These are phyloP conservation scores for Thalassarche chlororhynchos DNA, from an alignment of 2,113 vertebrate genomes.

Conservation along the genomic window DNA sequence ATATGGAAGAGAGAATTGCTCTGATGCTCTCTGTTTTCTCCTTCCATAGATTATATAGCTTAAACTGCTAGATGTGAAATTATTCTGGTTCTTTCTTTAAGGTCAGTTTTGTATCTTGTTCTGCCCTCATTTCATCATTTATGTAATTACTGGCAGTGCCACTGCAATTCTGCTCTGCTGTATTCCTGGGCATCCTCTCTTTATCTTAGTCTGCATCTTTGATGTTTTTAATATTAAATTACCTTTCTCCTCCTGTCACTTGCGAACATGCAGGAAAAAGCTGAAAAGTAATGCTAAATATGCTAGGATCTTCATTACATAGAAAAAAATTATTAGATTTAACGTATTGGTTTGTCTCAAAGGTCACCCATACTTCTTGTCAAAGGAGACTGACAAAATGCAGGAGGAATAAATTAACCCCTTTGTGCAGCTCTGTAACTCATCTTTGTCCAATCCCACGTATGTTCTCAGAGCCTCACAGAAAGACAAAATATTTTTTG, in stretches of 20 bases:
- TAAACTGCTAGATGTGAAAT: not conserved
- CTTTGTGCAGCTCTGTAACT: conserved; percentile 42
- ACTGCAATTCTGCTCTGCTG: not conserved
- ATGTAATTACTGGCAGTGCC: not conserved
- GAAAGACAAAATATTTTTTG: conserved; percentile 16
- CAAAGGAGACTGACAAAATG: conserved; percentile 33
- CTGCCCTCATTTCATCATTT: not conserved
- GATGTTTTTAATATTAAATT: not conserved
- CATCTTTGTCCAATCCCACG: not conserved
- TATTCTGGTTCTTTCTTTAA: not conserved
- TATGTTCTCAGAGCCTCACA: not conserved
- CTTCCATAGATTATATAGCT: not conserved
- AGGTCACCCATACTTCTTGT: conserved; percentile 35
- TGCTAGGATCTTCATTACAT: not conserved
- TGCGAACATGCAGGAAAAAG: not conserved
- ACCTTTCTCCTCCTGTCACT: not conserved
- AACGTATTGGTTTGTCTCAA: conserved; percentile 24
- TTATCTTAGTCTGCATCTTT: not conserved
- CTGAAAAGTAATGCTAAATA: not conserved
- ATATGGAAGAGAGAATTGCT: not conserved
- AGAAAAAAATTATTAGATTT: not conserved
- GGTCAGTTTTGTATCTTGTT: not conserved
- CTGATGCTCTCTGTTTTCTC: not conserved
- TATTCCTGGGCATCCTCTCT: not conserved
- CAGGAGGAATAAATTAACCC: conserved; percentile 57